Evolutionary conservation across 1,140 invertebrate species (phyloP).

Genomic region (Formica selysi): DNA sequence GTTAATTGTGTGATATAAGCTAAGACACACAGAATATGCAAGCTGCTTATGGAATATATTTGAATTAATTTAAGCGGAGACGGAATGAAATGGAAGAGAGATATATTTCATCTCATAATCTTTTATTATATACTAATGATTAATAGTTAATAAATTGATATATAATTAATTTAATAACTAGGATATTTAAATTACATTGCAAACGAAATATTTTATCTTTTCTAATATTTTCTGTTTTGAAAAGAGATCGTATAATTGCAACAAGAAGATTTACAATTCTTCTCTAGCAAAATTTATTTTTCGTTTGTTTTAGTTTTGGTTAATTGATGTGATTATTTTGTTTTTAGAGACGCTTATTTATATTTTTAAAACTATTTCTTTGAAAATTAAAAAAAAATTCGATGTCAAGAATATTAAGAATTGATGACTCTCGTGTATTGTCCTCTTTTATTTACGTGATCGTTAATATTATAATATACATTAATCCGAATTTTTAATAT

Average conservation of each 20-base stretch:
- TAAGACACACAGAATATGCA: background rate
- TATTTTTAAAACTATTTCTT: slow-evolving; percentile 6
- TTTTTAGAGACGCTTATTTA: background rate
- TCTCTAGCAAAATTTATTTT: background rate
- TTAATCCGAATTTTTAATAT: background rate
- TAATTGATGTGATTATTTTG: background rate
- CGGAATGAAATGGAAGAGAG: background rate
- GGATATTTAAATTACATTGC: background rate
- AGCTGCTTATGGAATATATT: slow-evolving; percentile 41
- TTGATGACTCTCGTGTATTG: background rate
- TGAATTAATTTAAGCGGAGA: slow-evolving; percentile 18
- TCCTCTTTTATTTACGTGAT: background rate
- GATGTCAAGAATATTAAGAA: background rate
- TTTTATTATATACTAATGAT: background rate
- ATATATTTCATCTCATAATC: background rate
- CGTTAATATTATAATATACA: background rate
- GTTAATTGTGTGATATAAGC: slow-evolving; percentile 43
- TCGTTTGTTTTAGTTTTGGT: background rate
- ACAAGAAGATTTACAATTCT: background rate
- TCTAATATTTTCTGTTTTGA: background rate
- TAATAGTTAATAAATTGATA: background rate
- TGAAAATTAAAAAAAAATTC: background rate
- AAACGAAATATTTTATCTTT: too few relatives aligned
- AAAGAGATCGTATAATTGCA: background rate
- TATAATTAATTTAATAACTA: background rate